These are phyloP conservation scores for Syngnathus typhle DNA, from an alignment of 2,113 vertebrate genomes.

Conservation along the genomic window DNA sequence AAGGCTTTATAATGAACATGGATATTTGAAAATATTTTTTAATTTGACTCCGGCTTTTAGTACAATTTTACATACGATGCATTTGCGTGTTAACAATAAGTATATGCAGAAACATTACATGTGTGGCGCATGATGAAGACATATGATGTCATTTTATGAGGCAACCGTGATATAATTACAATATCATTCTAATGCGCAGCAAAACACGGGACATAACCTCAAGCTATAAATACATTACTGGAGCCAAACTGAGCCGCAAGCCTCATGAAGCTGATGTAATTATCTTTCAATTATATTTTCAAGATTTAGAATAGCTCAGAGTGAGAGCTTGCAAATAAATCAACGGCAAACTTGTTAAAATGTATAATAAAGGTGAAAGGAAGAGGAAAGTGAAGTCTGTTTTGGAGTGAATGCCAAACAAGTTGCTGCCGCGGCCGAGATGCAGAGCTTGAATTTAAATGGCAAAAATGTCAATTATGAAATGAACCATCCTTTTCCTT, in stretches of 20 bases:
- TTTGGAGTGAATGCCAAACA: background rate
- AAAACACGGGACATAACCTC: background rate
- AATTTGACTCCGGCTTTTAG: too few species aligned
- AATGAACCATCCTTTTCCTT: background rate
- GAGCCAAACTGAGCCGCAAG: slow-evolving; percentile 2
- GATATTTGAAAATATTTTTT: too few species aligned
- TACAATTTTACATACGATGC: background rate
- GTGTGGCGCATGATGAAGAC: background rate
- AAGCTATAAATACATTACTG: slow-evolving; percentile 8
- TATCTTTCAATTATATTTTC: slow-evolving; percentile 19
- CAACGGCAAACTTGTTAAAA: background rate
- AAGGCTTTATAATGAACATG: too few species aligned
- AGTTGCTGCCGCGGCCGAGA: too few species aligned
- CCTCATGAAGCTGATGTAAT: slow-evolving; percentile 8
- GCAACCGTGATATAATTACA: slow-evolving; percentile 13
- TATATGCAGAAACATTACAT: background rate
- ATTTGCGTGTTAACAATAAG: background rate
- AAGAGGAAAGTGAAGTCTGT: background rate
- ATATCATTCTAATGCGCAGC: slow-evolving; percentile 5
- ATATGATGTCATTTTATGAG: slow-evolving; percentile 10
- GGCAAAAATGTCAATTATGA: slow-evolving; percentile 32
- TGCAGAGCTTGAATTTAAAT: background rate
- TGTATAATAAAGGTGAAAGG: slow-evolving; percentile 2
- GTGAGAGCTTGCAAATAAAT: slow-evolving; percentile 13
- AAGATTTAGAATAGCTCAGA: slow-evolving; percentile 22